Conservation (phyloP, 2,113 vertebrate species). For the Ctenomys sociabilis region DNA sequence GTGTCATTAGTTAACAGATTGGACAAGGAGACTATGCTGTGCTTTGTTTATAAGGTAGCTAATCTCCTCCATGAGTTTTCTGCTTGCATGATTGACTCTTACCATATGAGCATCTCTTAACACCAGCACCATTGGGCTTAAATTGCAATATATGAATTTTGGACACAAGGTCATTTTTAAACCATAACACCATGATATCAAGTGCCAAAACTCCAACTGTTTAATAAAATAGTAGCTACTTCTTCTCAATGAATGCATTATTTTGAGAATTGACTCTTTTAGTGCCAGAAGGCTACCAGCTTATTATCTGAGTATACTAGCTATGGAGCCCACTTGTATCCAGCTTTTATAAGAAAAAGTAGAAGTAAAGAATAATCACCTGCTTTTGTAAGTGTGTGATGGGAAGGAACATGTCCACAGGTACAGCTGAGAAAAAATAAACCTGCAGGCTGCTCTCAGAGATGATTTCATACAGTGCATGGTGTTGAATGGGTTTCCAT, state of each 20-base stretch:
- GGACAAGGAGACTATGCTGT: neutral
- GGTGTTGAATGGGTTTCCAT: neutral
- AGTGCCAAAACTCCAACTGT: neutral
- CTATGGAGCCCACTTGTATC: neutral
- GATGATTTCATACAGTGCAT: too few species aligned
- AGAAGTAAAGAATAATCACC: neutral
- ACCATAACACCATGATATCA: neutral
- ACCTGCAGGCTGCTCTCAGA: too few species aligned
- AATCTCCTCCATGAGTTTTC: neutral
- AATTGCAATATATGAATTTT: neutral
- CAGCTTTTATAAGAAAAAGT: neutral
- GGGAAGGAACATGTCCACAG: neutral
- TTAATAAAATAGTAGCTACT: neutral
- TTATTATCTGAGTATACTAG: neutral
- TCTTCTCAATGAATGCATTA: neutral
- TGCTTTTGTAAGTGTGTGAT: neutral
- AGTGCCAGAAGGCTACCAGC: neutral
- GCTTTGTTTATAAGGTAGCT: neutral
- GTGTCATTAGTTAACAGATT: neutral
- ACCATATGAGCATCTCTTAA: neutral
- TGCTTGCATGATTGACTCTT: neutral
- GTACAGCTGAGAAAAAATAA: neutral
- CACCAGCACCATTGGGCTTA: neutral
- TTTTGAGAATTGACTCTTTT: neutral
- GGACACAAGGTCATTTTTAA: neutral